phyloP scores from a whole-genome alignment of 2,797 vertebrate species.

The Hippopotamyrus pictus region DNA sequence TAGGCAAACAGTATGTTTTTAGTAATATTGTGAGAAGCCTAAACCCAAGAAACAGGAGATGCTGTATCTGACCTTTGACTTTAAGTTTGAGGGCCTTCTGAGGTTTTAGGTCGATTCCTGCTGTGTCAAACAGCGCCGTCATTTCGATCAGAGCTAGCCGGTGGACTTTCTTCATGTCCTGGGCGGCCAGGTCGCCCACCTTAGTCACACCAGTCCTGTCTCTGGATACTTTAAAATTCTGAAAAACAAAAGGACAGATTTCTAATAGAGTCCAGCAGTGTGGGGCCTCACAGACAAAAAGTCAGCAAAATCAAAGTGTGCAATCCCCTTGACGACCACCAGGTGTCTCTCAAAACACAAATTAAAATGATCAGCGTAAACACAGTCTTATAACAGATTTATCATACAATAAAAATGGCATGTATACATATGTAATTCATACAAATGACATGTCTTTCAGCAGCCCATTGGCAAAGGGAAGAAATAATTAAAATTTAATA shows the following conservation, averaged over 20 bases:
- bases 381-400: neutral
- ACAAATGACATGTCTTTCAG: neutral
- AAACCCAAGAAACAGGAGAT: neutral
- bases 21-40: neutral
- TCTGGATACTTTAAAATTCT: conserved; percentile 81
- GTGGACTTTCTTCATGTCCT: conserved; percentile 90
- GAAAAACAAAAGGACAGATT: neutral
- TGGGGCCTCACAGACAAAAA: neutral
- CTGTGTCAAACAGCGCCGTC: conserved; percentile 82
- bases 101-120: conserved; percentile 81
- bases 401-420: neutral
- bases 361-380: neutral
- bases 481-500: neutral
- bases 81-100: conserved; percentile 85
- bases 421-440: neutral
- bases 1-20: neutral
- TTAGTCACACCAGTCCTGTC: conserved; percentile 91
- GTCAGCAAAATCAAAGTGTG: neutral
- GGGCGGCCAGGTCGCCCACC: conserved; percentile 80
- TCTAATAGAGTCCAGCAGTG: neutral
- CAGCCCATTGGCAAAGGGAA: neutral
- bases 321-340: conserved; percentile 21
- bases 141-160: conserved; percentile 83
- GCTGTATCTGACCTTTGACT: conserved; percentile 71
- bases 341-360: conserved; percentile 29